Evolutionary conservation across 2,888 invertebrate genomes (phyloP).

Genomic region (Tetranychus piercei): DNA sequence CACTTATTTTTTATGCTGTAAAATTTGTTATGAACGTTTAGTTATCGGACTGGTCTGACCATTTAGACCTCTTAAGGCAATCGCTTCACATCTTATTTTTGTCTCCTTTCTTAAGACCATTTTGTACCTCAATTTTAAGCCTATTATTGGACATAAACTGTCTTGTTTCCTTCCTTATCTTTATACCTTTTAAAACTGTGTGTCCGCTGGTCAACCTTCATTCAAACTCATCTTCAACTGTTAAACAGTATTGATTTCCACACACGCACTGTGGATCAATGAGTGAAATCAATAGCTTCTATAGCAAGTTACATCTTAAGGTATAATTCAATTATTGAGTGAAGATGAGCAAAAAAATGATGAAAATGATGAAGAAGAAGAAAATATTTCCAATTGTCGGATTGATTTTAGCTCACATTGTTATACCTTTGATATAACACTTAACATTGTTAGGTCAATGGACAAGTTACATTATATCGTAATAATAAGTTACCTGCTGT

Average conservation of each 20-base stretch:
- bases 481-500: not conserved
- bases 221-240: not conserved
- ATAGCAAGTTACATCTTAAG: not conserved
- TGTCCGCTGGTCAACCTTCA: not conserved
- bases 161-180: not conserved
- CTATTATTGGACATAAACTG: not conserved
- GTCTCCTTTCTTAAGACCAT: not conserved
- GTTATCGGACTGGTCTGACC: too few species aligned
- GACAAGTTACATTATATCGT: not conserved
- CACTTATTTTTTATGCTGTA: too few species aligned
- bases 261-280: not conserved
- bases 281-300: not conserved
- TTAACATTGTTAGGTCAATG: not conserved
- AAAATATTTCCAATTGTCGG: not conserved
- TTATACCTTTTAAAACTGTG: not conserved
- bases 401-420: too few species aligned
- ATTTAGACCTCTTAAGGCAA: too few species aligned
- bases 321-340: not conserved
- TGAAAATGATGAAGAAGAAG: not conserved
- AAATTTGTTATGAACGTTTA: too few species aligned
- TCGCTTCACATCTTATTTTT: not conserved
- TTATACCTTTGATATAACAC: not conserved
- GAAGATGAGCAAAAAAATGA: not conserved
- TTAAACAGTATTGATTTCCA: not conserved
- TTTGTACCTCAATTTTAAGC: not conserved